Evolutionary conservation across 1,140 invertebrate genomes (phyloP), one percentile per base, ranked within the genome.

Genomic region (Drosophila repletoides): DNA sequence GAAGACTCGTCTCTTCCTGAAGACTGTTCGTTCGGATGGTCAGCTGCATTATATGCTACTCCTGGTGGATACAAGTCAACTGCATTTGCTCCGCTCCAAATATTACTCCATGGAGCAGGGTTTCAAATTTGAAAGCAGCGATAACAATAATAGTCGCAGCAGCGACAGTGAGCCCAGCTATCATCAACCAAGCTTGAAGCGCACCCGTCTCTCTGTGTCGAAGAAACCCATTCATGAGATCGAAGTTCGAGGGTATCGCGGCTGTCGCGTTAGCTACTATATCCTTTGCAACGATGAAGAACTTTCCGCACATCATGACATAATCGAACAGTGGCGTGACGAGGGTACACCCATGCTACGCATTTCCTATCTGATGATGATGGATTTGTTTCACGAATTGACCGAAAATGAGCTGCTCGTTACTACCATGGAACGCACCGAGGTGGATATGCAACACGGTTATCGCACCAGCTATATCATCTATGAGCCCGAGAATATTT

Each of bases 281-380:
- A 63, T 59, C 9, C 46, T 65, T 0, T 40, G 19, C 38, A 48
- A 3, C 9, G 72, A 81, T 29, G 15, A 31, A 0, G 52, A 81
- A 4, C 9, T 81, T 5, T 1, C 9, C 0, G 46, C 34, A 3
- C 59, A 72, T 10, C 5, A 40, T 0, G 52, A 81, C 0, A 3
- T 34, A 2, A 4, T 63, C 31, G 10, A 36, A 0, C 10, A 33
- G 4, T 67, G 72, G 36, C 17, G 4, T 2, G 1, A 17, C 0
- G 22, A 55, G 4, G 56, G 41, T 0, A 15, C 10, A 0, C 46
- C 28, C 7, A 7, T 38, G 10, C 9, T 63, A 4, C 76, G 61
- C 36, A 61, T 80, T 17, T 71, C 72, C 9, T 63, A 81, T 9
- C 1, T 5, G 6, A 80, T 68, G 72, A 71, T 80, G 17, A 43